Conservation (phyloP, 2,888 invertebrate genomes). For the Agrochola circellaris region DNA sequence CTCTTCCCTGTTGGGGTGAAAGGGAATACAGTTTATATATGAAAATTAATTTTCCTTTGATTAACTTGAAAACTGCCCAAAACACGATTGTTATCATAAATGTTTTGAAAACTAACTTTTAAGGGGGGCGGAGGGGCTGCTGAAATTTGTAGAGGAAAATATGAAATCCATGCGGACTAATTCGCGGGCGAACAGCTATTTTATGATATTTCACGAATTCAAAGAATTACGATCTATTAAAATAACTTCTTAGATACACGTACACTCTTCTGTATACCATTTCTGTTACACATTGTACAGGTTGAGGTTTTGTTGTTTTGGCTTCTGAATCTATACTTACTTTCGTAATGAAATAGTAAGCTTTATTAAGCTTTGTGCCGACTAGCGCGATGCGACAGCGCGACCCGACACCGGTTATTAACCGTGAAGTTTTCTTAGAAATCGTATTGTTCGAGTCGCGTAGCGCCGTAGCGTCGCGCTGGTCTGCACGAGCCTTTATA, state of each 20-base stretch:
- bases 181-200: neutral
- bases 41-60: neutral
- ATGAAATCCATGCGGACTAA: neutral
- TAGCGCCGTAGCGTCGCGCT: no score
- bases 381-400: no score
- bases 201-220: neutral
- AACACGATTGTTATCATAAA: neutral
- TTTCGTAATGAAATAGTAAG: no score
- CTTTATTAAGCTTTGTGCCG: no score
- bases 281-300: slow-evolving; percentile 4
- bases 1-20: neutral
- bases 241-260: neutral
- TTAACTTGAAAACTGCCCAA: neutral
- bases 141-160: neutral
- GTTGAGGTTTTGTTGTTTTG: neutral
- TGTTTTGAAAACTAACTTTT: neutral
- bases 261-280: neutral
- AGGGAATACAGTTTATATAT: neutral
- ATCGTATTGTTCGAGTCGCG: no score
- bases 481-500: no score
- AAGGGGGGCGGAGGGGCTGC: no score
- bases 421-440: no score
- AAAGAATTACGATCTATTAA: neutral
- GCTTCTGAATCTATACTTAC: neutral
- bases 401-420: no score